Evolutionary conservation across 2,797 vertebrate species (phyloP).

Genomic region (Manis pentadactyla): DNA sequence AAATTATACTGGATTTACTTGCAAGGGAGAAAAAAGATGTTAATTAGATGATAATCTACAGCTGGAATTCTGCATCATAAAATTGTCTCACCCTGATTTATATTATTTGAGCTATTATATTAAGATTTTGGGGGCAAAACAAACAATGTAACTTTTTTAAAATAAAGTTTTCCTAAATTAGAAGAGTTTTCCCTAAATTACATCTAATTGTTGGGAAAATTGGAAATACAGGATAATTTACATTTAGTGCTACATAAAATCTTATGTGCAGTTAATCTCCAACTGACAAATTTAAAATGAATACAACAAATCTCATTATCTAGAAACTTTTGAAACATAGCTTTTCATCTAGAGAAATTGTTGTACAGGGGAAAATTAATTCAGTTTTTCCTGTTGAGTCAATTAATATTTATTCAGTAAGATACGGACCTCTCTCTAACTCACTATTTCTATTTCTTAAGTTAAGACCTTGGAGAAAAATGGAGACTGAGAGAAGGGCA

Average conservation of each 20-base stretch:
- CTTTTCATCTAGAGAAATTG: neutral
- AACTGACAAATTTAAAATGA: neutral
- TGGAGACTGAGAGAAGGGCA: neutral
- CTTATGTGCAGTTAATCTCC: neutral
- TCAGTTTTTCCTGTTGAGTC: neutral
- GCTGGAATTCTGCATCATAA: neutral
- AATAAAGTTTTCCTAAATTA: neutral
- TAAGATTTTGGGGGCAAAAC: neutral
- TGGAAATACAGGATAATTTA: neutral
- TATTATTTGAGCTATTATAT: neutral
- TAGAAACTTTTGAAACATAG: neutral
- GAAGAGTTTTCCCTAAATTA: neutral
- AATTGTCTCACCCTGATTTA: neutral
- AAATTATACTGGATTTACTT: neutral
- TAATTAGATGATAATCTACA: neutral
- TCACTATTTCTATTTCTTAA: neutral
- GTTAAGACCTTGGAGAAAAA: neutral
- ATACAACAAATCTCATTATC: neutral
- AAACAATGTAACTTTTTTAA: neutral
- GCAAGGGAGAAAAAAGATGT: neutral
- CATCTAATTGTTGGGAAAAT: neutral
- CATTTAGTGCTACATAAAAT: neutral
- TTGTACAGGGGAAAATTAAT: neutral
- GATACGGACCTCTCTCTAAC: too few relatives aligned
- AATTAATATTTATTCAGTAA: neutral